Conservation (phyloP, 2,888 invertebrate species). For the Stenodema calcarata region DNA sequence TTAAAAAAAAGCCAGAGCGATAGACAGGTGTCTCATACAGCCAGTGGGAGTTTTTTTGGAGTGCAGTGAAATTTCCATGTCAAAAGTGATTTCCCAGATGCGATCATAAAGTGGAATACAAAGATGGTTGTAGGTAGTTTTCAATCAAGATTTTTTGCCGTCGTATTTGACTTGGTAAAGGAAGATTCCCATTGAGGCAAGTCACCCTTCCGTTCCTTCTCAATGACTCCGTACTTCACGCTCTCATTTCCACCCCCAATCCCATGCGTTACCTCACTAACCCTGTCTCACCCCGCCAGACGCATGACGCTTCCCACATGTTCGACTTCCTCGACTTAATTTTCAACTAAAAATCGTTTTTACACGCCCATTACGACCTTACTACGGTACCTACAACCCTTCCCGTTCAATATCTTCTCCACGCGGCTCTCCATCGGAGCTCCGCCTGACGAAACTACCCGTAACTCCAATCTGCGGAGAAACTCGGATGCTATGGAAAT, state of each 20-base stretch:
- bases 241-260: background rate
- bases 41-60: no score
- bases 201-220: background rate
- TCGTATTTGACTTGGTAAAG: background rate
- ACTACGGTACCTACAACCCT: background rate
- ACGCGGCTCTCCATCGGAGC: background rate
- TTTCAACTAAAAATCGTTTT: constrained; percentile 28
- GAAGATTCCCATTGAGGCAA: background rate
- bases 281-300: background rate
- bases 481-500: constrained; percentile 23
- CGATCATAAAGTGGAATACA: no score
- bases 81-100: no score
- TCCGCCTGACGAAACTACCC: background rate
- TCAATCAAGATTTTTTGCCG: background rate
- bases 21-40: no score
- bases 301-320: constrained; percentile 30
- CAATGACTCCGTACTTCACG: background rate
- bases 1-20: no score
- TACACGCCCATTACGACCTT: constrained; percentile 29
- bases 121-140: background rate
- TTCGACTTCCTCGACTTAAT: constrained; percentile 26
- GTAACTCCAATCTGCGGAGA: background rate
- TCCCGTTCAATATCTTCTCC: background rate
- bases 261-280: background rate
- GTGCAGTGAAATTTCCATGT: no score